Evolutionary conservation across 1,140 invertebrate species (phyloP).

Genomic region (Listronotus bonariensis): DNA sequence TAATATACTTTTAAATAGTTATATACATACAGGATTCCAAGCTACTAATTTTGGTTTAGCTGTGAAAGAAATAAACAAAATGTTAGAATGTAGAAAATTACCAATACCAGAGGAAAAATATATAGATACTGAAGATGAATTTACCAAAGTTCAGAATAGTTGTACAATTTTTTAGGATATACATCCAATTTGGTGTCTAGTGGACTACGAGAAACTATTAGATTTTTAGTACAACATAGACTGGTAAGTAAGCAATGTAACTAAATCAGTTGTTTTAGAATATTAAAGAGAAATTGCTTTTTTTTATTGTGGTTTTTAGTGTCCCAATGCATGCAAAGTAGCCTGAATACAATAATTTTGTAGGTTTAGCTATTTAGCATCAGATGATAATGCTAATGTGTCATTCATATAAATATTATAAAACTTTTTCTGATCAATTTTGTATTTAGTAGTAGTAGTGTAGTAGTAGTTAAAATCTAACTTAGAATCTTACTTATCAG

Average conservation of each 20-base stretch:
- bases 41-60: slow-evolving; percentile 93
- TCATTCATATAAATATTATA: too few species aligned
- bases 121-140: slow-evolving; percentile 74
- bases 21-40: slow-evolving; percentile 88
- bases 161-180: slow-evolving; percentile 97
- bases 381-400: too few species aligned
- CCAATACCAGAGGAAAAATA: slow-evolving; percentile 71
- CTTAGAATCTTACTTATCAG: too few species aligned
- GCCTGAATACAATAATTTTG: too few species aligned
- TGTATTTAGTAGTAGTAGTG: too few species aligned
- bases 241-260: slow-evolving; percentile 60
- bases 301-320: too few species aligned
- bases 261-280: too few species aligned
- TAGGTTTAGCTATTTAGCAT: too few species aligned
- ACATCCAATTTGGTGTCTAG: slow-evolving; percentile 98
- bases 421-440: too few species aligned
- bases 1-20: slow-evolving; percentile 80
- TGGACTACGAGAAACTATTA: slow-evolving; percentile 89
- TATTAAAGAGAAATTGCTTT: too few species aligned
- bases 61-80: slow-evolving; percentile 89
- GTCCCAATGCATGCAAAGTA: too few species aligned
- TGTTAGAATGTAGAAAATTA: slow-evolving; percentile 75
- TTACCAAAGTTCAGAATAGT: slow-evolving; percentile 75
- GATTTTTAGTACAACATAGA: slow-evolving; percentile 88
- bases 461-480: too few species aligned